Evolutionary conservation across 2,113 vertebrate species (phyloP).

Genomic region (Chrysemys picta): DNA sequence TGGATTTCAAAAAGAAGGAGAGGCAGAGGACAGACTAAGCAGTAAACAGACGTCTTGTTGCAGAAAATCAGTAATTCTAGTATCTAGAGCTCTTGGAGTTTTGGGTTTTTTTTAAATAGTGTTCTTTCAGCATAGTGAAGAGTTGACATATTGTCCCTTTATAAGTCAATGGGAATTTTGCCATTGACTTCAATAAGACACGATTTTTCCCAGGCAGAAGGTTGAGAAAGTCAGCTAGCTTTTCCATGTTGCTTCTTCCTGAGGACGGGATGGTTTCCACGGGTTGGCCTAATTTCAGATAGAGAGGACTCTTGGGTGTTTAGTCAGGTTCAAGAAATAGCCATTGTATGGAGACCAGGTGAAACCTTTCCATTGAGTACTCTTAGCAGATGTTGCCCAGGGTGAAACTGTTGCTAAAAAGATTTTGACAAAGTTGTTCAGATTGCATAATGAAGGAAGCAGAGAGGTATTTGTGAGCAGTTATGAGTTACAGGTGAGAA

Average conservation of each 20-base stretch:
- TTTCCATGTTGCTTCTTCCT: background rate
- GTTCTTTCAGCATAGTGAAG: background rate
- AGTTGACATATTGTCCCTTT: background rate
- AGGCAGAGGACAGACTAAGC: background rate
- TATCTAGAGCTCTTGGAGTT: background rate
- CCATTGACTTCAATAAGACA: background rate
- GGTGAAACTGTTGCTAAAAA: background rate
- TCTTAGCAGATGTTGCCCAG: background rate
- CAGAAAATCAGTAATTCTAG: background rate
- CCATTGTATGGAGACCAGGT: background rate
- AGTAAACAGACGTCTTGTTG: background rate
- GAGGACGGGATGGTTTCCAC: background rate
- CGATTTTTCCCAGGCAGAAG: background rate
- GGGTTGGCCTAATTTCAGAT: background rate
- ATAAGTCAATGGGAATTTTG: background rate
- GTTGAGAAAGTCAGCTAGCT: background rate
- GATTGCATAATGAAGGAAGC: background rate
- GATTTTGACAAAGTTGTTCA: background rate
- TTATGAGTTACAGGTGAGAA: background rate
- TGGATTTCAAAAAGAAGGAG: background rate
- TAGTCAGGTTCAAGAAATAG: background rate
- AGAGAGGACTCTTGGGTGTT: background rate
- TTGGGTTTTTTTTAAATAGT: background rate
- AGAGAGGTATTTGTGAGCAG: background rate
- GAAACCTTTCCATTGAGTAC: background rate